Conservation (phyloP, 2,888 invertebrate species). For the Steinernema hermaphroditum region DNA sequence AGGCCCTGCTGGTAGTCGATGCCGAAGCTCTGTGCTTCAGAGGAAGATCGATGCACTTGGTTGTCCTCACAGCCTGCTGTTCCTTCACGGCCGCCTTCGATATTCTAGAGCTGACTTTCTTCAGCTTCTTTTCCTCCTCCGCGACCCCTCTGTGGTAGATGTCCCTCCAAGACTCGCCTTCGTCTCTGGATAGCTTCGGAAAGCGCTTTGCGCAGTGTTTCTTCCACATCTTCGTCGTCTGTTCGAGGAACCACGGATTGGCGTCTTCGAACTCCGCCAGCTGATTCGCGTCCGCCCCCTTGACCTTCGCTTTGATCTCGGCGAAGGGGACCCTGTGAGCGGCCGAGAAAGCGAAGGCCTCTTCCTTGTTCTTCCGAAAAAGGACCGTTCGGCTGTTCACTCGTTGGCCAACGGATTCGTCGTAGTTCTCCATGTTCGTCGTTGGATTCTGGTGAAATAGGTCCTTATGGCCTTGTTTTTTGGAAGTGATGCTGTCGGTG, state of each 20-base stretch:
- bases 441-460: too few relatives aligned
- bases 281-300: background rate
- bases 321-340: background rate
- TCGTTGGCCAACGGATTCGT: background rate
- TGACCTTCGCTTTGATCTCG: background rate
- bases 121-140: background rate
- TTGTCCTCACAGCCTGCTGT: background rate
- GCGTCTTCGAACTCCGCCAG: background rate
- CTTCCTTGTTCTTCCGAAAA: background rate
- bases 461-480: too few relatives aligned
- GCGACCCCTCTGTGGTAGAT: background rate
- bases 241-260: background rate
- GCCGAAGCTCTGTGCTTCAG: too few relatives aligned
- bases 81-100: background rate
- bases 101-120: background rate
- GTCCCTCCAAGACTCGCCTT: background rate
- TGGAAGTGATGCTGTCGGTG: too few relatives aligned
- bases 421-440: background rate
- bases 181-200: background rate
- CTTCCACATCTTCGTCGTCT: background rate
- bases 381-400: background rate
- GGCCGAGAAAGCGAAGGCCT: background rate
- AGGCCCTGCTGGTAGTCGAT: background rate
- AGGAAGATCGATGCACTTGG: background rate
- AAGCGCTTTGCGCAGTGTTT: background rate